Evolutionary conservation across 2,797 vertebrate genomes (phyloP).

Genomic region (Cossypha caffra): DNA sequence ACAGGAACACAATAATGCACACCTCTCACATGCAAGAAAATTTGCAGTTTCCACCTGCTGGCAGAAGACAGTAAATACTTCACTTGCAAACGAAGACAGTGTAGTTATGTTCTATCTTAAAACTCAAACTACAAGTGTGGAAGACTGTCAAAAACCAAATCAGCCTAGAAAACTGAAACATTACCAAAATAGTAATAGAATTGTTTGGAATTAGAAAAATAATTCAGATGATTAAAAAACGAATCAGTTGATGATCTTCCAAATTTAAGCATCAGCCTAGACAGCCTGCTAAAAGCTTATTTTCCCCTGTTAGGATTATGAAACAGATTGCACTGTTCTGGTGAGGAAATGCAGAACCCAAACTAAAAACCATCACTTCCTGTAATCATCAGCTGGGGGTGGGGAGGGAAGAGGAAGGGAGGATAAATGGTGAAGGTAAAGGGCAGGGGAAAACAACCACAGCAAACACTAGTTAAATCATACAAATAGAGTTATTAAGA

Average conservation of each 20-base stretch:
- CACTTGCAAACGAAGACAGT: background rate
- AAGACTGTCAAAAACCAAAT: background rate
- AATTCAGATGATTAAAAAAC: background rate
- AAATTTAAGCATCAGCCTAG: background rate
- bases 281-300: background rate
- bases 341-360: conserved; percentile 46
- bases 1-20: fast-evolving
- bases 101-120: background rate
- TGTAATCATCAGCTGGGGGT: background rate
- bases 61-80: background rate
- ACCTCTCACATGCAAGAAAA: background rate
- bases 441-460: background rate
- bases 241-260: background rate
- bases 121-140: background rate
- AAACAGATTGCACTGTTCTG: conserved; percentile 46
- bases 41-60: conserved; percentile 46
- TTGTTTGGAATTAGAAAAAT: background rate
- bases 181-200: background rate
- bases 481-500: background rate
- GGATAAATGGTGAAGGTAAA: background rate
- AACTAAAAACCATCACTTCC: conserved; percentile 38
- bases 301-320: conserved; percentile 17
- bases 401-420: background rate
- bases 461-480: background rate
- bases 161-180: background rate